Evolutionary conservation across 2,888 invertebrate genomes (phyloP).

Genomic region (Stenodera caucasica): DNA sequence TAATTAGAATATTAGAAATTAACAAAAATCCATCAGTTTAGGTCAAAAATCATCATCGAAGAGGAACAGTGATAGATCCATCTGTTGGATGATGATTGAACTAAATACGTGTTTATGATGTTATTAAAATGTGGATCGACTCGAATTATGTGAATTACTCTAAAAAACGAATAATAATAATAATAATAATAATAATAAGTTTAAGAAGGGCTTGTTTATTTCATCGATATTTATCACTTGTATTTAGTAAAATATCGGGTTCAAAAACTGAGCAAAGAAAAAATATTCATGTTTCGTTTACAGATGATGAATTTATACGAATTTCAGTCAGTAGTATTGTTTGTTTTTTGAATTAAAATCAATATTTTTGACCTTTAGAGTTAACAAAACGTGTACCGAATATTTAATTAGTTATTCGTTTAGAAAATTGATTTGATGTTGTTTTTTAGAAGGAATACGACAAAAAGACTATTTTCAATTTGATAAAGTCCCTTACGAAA

Average conservation of each 20-base stretch:
- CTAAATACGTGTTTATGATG: neutral
- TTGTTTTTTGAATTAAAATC: constrained; percentile 1
- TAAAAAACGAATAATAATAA: too few relatives aligned
- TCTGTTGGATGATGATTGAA: neutral
- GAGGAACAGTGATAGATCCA: neutral
- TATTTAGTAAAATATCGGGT: neutral
- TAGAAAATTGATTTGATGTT: neutral
- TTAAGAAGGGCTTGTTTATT: neutral
- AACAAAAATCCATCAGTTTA: neutral
- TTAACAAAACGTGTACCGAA: neutral
- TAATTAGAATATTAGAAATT: neutral
- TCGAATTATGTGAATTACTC: too few relatives aligned
- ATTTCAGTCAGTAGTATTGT: neutral
- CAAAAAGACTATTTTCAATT: too few relatives aligned
- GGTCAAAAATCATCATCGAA: neutral
- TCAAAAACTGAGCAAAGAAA: too few relatives aligned
- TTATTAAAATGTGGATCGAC: neutral
- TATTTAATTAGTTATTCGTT: neutral
- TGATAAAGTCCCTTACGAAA: too few relatives aligned
- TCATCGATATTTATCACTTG: neutral
- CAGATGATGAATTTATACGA: neutral
- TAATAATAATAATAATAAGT: too few relatives aligned
- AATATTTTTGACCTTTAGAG: neutral
- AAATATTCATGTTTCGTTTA: neutral
- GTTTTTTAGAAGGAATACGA: too few relatives aligned